Percentiles rank a stretch among this genome's conserved stretches.
These are phyloP conservation scores for Diachasmimorpha longicaudata DNA, from an alignment of 1,140 invertebrate species.

Conservation along the genomic window DNA sequence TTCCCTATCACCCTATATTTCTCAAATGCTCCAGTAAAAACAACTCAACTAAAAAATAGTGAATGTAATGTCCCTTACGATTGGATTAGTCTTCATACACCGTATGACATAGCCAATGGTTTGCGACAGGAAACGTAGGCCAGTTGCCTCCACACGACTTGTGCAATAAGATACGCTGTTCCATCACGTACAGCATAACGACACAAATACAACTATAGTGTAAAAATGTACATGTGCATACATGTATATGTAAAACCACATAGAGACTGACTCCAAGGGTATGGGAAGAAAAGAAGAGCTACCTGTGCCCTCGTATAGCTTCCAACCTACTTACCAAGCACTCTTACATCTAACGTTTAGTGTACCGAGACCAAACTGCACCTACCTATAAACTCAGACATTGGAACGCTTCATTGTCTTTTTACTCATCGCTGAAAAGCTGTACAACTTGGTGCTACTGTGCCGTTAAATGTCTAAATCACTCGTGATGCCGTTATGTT, in stretches of 20 bases:
- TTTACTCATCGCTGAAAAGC: not conserved
- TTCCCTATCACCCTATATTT: no score
- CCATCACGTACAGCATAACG: not conserved
- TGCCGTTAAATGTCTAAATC: not conserved
- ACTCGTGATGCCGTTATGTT: not conserved
- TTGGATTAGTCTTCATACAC: not conserved
- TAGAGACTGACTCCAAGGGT: not conserved
- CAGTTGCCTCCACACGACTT: not conserved
- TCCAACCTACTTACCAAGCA: not conserved
- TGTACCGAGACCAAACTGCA: conserved; percentile 1
- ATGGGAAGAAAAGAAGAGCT: conserved; percentile 5
- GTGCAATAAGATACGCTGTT: not conserved
- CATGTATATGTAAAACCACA: not conserved
- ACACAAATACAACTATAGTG: not conserved
- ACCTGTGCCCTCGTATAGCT: not conserved
- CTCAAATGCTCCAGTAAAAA: no score
- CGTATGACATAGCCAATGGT: not conserved
- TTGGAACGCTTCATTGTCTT: conserved; percentile 8
- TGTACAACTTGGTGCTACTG: not conserved
- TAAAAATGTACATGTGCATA: not conserved
- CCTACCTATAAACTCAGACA: conserved; percentile 7
- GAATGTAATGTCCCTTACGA: not conserved
- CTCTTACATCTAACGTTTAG: not conserved
- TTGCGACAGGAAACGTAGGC: conserved; percentile 8
- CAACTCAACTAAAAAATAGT: not conserved